These are phyloP conservation scores for Heliangelus exortis DNA, from an alignment of 2,797 vertebrate species.

Conservation along the genomic window DNA sequence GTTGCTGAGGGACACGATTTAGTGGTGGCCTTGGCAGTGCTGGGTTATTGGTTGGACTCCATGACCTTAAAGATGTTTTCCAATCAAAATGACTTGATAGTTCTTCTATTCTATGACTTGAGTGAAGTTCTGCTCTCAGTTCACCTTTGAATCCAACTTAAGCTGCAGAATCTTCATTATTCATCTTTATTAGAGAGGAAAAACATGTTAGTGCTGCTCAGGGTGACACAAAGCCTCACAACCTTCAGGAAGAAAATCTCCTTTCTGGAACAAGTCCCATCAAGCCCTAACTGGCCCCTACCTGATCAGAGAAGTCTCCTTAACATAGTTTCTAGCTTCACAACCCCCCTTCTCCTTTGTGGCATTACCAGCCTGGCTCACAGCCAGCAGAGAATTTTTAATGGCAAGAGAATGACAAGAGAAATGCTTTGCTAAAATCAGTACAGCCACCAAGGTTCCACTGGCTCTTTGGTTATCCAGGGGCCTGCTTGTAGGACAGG, in stretches of 20 bases:
- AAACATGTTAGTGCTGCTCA: background rate
- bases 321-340: background rate
- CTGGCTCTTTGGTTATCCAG: background rate
- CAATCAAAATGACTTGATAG: too few relatives aligned
- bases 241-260: background rate
- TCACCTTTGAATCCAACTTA: background rate
- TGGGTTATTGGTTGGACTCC: too few relatives aligned
- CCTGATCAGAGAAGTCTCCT: background rate
- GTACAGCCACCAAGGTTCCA: background rate
- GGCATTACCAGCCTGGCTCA: background rate
- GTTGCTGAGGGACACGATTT: too few relatives aligned
- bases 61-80: too few relatives aligned
- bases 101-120: background rate
- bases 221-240: background rate
- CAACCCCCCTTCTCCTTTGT: background rate
- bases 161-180: slow-evolving; percentile 2
- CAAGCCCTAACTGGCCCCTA: background rate
- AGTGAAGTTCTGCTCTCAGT: slow-evolving; percentile 7
- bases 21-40: too few relatives aligned
- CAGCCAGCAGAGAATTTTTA: background rate
- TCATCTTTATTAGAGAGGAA: background rate
- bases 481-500: background rate
- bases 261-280: background rate
- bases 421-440: background rate
- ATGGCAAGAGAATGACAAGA: rapidly evolving